Percentiles rank a stretch among this genome's conserved stretches.
Conservation (phyloP, 1,140 invertebrate species). For the Drosophila ficusphila region DNA sequence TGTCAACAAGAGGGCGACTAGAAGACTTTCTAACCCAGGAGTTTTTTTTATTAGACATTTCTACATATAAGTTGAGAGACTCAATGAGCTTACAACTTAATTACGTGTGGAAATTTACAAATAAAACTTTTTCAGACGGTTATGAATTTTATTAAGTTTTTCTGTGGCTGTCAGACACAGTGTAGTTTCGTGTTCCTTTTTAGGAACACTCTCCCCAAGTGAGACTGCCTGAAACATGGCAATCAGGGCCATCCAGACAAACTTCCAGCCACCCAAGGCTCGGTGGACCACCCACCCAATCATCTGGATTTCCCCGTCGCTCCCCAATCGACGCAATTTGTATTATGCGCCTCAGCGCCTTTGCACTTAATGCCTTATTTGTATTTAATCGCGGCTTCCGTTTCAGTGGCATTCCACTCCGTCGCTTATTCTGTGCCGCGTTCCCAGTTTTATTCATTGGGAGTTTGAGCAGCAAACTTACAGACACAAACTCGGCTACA, state of each 20-base stretch:
- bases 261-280: neutral
- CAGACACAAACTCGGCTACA: conserved; percentile 45
- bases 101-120: no score
- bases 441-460: conserved; percentile 61
- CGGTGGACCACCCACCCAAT: conserved; percentile 22
- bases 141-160: neutral
- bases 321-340: conserved; percentile 76
- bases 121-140: no score
- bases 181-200: conserved; percentile 24
- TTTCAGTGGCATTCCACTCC: conserved; percentile 63
- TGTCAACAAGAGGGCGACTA: conserved; percentile 15
- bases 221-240: conserved; percentile 21
- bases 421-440: neutral
- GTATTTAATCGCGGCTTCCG: conserved; percentile 81
- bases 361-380: conserved; percentile 81
- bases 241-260: conserved; percentile 29
- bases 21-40: conserved; percentile 11
- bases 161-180: neutral
- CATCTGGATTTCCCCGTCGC: conserved; percentile 21
- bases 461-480: conserved; percentile 52
- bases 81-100: no score
- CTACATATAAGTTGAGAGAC: no score
- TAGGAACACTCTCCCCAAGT: neutral
- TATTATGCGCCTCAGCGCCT: conserved; percentile 81
- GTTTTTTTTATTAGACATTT: neutral